Percentiles rank a stretch among this genome's conserved stretches.
Evolutionary conservation across 2,113 vertebrate genomes (phyloP).

Genomic region (Albula goreensis): DNA sequence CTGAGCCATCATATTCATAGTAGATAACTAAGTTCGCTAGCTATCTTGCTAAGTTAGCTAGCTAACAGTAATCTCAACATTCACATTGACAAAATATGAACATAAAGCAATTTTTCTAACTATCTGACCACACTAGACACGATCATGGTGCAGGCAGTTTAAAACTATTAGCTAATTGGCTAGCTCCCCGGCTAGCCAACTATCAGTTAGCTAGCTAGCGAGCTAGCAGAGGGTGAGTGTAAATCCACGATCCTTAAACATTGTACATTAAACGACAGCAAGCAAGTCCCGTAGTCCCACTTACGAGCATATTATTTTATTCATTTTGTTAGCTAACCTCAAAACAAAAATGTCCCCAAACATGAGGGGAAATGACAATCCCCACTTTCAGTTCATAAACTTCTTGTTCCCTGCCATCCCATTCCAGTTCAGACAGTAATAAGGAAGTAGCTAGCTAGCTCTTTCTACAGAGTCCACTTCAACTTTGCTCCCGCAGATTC

Average conservation of each 20-base stretch:
- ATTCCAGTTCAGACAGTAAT: conserved; percentile 44
- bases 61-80: neutral
- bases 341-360: conserved; percentile 27
- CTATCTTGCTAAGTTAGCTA: conserved; percentile 42
- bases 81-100: neutral
- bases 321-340: neutral
- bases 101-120: neutral
- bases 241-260: neutral
- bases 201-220: neutral
- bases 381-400: conserved; percentile 41
- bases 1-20: conserved; percentile 39
- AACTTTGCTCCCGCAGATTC: conserved; percentile 50
- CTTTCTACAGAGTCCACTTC: conserved; percentile 53
- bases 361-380: conserved; percentile 27
- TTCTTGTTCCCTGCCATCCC: conserved; percentile 55
- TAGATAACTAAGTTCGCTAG: conserved; percentile 29
- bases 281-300: neutral
- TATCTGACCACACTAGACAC: neutral
- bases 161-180: neutral
- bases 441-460: conserved; percentile 63
- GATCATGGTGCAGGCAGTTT: neutral
- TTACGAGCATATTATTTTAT: neutral
- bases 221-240: conserved; percentile 8
- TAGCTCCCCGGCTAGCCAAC: neutral
- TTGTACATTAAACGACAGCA: neutral